Evolutionary conservation across 2,888 invertebrate species (phyloP).

Genomic region (Creontiades dilutus): DNA sequence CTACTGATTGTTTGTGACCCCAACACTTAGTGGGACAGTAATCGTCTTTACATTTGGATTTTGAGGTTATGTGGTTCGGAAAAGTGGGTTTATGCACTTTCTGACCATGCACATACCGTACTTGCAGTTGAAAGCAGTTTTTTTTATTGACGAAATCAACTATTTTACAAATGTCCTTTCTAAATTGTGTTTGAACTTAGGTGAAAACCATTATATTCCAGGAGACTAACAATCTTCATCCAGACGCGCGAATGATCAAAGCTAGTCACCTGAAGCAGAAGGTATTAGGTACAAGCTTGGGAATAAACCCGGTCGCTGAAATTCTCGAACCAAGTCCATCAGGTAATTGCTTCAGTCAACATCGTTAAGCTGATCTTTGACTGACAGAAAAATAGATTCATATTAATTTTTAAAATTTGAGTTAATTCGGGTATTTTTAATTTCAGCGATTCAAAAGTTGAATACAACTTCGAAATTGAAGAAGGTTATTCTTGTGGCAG

Average conservation of each 20-base stretch:
- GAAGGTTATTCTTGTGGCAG: background rate
- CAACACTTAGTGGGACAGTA: no score
- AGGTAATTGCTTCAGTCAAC: background rate
- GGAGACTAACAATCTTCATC: conserved; percentile 45
- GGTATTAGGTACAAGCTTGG: background rate
- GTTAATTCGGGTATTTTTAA: background rate
- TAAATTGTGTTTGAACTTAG: background rate
- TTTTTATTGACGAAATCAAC: no score
- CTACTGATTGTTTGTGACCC: no score
- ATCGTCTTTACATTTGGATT: no score
- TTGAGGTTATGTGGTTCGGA: no score
- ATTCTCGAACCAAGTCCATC: conserved; percentile 57
- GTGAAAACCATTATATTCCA: background rate
- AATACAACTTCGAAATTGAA: background rate
- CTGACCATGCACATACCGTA: no score
- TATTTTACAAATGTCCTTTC: background rate
- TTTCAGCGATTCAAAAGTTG: background rate
- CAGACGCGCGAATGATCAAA: conserved; percentile 1
- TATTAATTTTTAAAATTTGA: no score
- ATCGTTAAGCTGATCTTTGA: no score
- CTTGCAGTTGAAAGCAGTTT: no score
- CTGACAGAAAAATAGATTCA: no score
- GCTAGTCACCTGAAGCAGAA: conserved; percentile 2
- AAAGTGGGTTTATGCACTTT: no score
- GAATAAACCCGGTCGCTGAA: conserved; percentile 55